Base-by-base conservation (phyloP, 2,888 invertebrate species). In the Drosophila rellima region DNA sequence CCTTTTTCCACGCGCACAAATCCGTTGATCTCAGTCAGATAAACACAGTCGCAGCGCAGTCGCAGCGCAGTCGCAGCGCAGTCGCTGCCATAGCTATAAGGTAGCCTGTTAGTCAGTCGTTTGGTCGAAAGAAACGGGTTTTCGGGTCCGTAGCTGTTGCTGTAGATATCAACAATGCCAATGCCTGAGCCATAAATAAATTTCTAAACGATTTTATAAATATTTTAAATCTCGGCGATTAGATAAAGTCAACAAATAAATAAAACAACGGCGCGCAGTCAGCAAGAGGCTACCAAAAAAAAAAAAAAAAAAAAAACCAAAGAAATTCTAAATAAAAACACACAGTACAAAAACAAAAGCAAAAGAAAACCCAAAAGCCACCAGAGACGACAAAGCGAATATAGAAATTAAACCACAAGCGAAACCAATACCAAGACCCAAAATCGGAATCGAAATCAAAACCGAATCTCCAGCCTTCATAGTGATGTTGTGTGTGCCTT, bases 211-310 rank as follows among this genome's bases (percentile, higher is more conserved):
- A 89, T 83, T 87, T 83, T 80, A 87, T 90, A 87, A 87, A 89
- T 87, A 88, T 89, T 87, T 87, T 83, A 87, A 87, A 89, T 90
- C 82, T 80, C 80, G 69, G 83, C 78, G 89, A 85, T 90, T 90
- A 87, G 89, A 90, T 90, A 90, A 84, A 90, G 82, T 82, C 82
- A 84, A 82, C 89, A 88, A 85, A 88, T 89, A 88, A 89, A 89
- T 86, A 89, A 86, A 85, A 82, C 90, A 89, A 86, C 89, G 77
- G 75, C 64, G 57, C 62, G 62, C 68, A 57, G 48, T 39, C 60
- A 64, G 52, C 35, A 60, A 60, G 65, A 37, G 61, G 45, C 40
- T 56, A 55, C 45, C 39, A 39, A 55, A 48, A 20, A 40, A 47
- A 37, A 52, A 39, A 59, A 33, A 35, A 31, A 50, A 10, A 47